These are phyloP conservation scores for Pseudochaenichthys georgianus DNA, from an alignment of 2,797 vertebrate species.

Conservation along the genomic window DNA sequence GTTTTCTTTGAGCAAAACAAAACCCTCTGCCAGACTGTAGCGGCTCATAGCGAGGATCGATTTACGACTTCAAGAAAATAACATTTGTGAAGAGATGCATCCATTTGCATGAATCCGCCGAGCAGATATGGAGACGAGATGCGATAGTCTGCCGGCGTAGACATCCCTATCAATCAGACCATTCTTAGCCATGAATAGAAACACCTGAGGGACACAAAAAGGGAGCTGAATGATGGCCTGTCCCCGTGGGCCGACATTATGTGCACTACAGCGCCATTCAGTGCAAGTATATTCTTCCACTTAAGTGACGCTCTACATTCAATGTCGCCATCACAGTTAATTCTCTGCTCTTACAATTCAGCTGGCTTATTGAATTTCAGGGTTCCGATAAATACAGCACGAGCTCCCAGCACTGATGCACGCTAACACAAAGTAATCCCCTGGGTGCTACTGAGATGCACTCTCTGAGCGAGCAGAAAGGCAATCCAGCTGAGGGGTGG, in stretches of 20 bases:
- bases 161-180: slow-evolving; percentile 69
- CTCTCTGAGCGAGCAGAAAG: slow-evolving; percentile 47
- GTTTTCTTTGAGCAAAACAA: slow-evolving; percentile 53
- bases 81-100: slow-evolving; percentile 36
- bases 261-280: slow-evolving; percentile 54
- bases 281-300: slow-evolving; percentile 49
- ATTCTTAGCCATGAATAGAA: slow-evolving; percentile 67
- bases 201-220: slow-evolving; percentile 65
- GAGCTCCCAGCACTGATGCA: slow-evolving; percentile 53
- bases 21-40: slow-evolving; percentile 35
- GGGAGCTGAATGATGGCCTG: slow-evolving; percentile 54
- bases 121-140: slow-evolving; percentile 56
- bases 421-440: slow-evolving; percentile 62
- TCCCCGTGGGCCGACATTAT: slow-evolving; percentile 58
- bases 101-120: slow-evolving; percentile 56
- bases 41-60: slow-evolving; percentile 58
- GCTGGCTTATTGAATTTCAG: slow-evolving; percentile 73
- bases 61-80: slow-evolving; percentile 62
- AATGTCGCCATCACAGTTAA: slow-evolving; percentile 68
- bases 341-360: slow-evolving; percentile 67
- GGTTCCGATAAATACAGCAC: slow-evolving; percentile 61
- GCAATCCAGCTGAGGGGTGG: slow-evolving; percentile 57
- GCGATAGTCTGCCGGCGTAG: slow-evolving; percentile 61
- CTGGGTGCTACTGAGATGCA: slow-evolving; percentile 49
- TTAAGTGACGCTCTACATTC: slow-evolving; percentile 66